phyloP scores from a whole-genome alignment of 2,113 vertebrate species.

The Boulengeromyrus knoepffleri region DNA sequence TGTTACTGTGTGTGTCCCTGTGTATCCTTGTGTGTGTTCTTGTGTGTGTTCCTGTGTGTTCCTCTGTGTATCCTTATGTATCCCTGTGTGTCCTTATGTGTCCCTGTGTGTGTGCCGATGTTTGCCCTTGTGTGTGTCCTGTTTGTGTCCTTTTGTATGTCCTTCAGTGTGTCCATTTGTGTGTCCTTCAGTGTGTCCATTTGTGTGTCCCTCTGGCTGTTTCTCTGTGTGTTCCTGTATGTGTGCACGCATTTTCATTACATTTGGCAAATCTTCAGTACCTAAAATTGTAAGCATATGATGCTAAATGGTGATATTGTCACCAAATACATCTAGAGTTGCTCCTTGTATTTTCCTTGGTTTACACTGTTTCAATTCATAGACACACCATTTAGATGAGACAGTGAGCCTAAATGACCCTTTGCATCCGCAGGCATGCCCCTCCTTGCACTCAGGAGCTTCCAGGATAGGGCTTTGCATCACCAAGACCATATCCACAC shows the following conservation, averaged over 20 bases:
- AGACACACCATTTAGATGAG: neutral
- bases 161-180: too few relatives aligned
- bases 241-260: neutral
- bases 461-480: neutral
- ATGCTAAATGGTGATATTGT: neutral
- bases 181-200: too few relatives aligned
- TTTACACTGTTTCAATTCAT: neutral
- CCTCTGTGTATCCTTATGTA: too few relatives aligned
- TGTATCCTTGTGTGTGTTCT: too few relatives aligned
- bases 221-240: neutral
- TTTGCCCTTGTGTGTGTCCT: neutral
- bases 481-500: neutral
- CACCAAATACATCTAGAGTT: neutral
- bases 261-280: neutral
- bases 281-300: neutral
- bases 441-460: neutral
- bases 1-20: too few relatives aligned
- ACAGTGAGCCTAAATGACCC: neutral
- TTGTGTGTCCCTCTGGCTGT: neutral
- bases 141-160: neutral
- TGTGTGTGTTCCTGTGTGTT: too few relatives aligned
- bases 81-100: too few relatives aligned
- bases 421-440: neutral
- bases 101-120: neutral
- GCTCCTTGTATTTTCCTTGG: neutral